Percentiles rank a stretch among this genome's conserved stretches.
phyloP scores from a whole-genome alignment of 1,140 invertebrate genomes.

The Drusus annulatus region DNA sequence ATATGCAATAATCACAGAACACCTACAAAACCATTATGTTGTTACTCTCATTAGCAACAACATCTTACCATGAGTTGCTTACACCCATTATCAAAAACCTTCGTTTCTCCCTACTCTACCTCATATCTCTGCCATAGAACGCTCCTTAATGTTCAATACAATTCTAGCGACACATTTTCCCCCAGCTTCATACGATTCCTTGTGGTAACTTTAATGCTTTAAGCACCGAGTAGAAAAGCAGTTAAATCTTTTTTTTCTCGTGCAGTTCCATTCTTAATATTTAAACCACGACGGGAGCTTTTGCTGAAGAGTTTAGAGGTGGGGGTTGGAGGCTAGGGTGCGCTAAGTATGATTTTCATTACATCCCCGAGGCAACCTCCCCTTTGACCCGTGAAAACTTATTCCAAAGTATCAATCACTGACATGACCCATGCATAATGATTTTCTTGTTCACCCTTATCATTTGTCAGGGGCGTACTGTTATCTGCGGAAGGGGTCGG shows the following conservation, averaged over 20 bases:
- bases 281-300: background rate
- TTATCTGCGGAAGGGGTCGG: background rate
- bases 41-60: too few species aligned
- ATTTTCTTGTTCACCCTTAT: conserved; percentile 54
- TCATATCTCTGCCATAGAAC: too few species aligned
- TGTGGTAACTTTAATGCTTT: background rate
- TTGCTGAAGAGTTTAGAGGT: too few species aligned
- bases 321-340: background rate
- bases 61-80: too few species aligned
- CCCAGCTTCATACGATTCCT: too few species aligned
- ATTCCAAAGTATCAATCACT: conserved; percentile 53
- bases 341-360: conserved; percentile 52
- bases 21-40: too few species aligned
- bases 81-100: too few species aligned
- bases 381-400: conserved; percentile 30
- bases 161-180: too few species aligned
- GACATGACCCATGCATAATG: conserved; percentile 51
- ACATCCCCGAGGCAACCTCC: conserved; percentile 27
- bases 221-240: conserved; percentile 10
- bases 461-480: conserved; percentile 40
- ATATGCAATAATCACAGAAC: too few species aligned
- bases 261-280: background rate
- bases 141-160: too few species aligned
- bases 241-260: background rate
- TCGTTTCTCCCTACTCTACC: too few species aligned